Evolutionary conservation across 2,113 vertebrate species (phyloP).

Genomic region (Crypturellus undulatus): DNA sequence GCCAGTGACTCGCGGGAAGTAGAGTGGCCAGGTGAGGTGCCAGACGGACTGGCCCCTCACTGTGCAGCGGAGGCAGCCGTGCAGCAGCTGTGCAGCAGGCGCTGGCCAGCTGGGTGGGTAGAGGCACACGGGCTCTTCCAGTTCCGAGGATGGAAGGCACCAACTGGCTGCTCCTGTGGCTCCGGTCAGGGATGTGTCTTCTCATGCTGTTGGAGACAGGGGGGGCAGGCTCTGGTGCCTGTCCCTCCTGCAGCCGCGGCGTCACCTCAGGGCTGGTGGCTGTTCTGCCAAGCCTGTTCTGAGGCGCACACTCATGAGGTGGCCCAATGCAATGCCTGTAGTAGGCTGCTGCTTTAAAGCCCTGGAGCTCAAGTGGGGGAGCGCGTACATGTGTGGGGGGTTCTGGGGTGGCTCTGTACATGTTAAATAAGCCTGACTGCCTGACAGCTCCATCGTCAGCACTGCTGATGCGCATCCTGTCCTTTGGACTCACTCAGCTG

Average conservation of each 20-base stretch:
- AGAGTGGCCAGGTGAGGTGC: no score
- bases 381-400: neutral
- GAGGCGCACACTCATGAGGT: neutral
- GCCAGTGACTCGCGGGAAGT: neutral
- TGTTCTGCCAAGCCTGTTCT: neutral
- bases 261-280: neutral
- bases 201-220: neutral
- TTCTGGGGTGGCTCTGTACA: neutral
- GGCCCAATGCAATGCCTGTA: neutral
- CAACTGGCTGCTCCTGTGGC: neutral
- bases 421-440: neutral
- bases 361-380: neutral
- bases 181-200: fast-evolving
- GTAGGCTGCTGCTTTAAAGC: neutral
- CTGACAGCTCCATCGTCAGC: neutral
- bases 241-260: neutral
- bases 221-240: neutral
- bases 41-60: neutral
- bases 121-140: neutral
- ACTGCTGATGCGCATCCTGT: neutral
- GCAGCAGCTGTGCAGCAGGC: neutral
- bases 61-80: neutral
- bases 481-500: neutral
- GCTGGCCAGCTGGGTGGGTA: neutral
- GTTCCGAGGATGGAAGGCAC: neutral